phyloP scores from a whole-genome alignment of 2,797 vertebrate species.

The Helicolenus hilgendorfi region DNA sequence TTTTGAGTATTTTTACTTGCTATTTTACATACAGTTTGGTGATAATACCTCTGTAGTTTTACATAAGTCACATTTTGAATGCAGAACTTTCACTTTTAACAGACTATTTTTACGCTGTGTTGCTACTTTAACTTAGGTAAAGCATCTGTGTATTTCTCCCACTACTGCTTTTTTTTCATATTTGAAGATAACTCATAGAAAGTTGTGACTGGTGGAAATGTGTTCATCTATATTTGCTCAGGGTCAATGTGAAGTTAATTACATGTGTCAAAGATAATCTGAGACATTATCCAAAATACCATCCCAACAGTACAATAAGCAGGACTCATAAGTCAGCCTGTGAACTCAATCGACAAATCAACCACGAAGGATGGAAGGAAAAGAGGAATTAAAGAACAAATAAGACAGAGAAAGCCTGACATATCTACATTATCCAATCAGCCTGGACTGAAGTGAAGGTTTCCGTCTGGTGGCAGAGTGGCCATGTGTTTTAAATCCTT shows the following conservation, averaged over 20 bases:
- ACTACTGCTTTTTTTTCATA: neutral
- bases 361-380: neutral
- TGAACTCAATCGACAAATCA: slow-evolving; percentile 11
- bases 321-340: neutral
- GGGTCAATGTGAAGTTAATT: slow-evolving; percentile 30
- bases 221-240: slow-evolving; percentile 12
- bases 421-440: slow-evolving; percentile 17
- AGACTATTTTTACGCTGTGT: neutral
- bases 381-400: neutral
- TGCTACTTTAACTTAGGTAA: neutral
- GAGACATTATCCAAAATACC: slow-evolving; percentile 11
- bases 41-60: neutral
- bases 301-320: neutral
- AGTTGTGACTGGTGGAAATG: neutral
- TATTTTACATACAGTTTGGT: neutral
- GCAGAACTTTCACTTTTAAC: neutral
- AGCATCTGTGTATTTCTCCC: neutral
- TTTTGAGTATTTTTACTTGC: neutral
- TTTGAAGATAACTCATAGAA: neutral
- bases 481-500: slow-evolving; percentile 82
- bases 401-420: neutral
- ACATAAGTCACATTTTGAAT: neutral
- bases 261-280: slow-evolving; percentile 27
- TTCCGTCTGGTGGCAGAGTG: slow-evolving; percentile 54
- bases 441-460: slow-evolving; percentile 47